These are phyloP conservation scores for Neotoma lepida DNA, from an alignment of 2,113 vertebrate genomes.

Conservation along the genomic window DNA sequence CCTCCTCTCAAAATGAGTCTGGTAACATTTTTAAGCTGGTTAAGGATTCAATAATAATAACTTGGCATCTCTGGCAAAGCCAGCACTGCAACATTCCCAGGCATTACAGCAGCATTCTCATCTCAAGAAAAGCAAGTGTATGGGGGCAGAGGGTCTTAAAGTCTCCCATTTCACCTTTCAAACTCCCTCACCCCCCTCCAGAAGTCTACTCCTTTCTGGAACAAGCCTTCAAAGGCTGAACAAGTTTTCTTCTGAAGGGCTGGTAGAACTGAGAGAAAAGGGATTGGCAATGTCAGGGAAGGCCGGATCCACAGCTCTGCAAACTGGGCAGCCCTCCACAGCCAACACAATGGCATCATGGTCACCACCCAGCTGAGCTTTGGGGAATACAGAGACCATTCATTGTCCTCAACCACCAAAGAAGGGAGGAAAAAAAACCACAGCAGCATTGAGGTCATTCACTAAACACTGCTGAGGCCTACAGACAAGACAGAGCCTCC, in stretches of 20 bases:
- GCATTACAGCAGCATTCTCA: background rate
- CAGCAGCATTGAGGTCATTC: slow-evolving; percentile 61
- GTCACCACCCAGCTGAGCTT: slow-evolving; percentile 65
- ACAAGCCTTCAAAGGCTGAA: background rate
- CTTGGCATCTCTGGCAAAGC: background rate
- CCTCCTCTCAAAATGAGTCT: background rate
- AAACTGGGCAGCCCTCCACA: slow-evolving; percentile 60
- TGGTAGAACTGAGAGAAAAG: slow-evolving; percentile 38
- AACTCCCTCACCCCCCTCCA: rapidly evolving
- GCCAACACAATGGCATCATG: slow-evolving; percentile 72
- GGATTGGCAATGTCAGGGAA: slow-evolving; percentile 71
- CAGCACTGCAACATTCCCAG: background rate
- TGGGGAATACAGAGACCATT: slow-evolving; percentile 22
- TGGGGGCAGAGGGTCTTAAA: background rate
- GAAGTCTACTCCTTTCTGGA: background rate
- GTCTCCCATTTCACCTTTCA: slow-evolving; percentile 7
- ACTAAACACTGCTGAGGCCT: slow-evolving; percentile 20
- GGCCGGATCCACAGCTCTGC: slow-evolving; percentile 59
- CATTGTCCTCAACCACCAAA: slow-evolving; percentile 44
- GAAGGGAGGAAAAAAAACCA: slow-evolving; percentile 65
- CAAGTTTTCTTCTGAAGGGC: slow-evolving; percentile 42
- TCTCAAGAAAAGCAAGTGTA: background rate
- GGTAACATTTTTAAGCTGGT: background rate
- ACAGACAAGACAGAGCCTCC: background rate
- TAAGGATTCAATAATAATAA: background rate